These are phyloP conservation scores for Holacanthus passer DNA, from an alignment of 2,113 vertebrate genomes.

Conservation along the genomic window DNA sequence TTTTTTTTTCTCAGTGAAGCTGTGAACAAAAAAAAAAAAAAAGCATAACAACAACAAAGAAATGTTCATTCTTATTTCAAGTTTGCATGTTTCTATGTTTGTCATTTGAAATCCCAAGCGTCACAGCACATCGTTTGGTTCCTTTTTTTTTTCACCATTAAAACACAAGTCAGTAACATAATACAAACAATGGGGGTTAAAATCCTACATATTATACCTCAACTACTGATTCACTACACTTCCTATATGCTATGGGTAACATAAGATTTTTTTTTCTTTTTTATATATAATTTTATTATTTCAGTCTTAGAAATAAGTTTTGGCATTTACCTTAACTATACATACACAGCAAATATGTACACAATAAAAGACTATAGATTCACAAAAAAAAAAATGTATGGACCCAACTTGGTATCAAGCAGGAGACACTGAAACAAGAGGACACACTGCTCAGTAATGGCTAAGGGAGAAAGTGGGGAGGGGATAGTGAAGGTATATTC, in stretches of 20 bases:
- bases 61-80: slow-evolving; percentile 68
- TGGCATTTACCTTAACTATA: slow-evolving; percentile 69
- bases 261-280: slow-evolving; percentile 26
- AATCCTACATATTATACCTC: slow-evolving; percentile 63
- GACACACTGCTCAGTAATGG: slow-evolving; percentile 17
- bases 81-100: slow-evolving; percentile 60
- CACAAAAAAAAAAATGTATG: slow-evolving; percentile 31
- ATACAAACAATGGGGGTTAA: slow-evolving; percentile 61
- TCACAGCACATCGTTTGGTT: slow-evolving; percentile 73
- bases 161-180: slow-evolving; percentile 66
- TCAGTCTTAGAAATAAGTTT: slow-evolving; percentile 43
- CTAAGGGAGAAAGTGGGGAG: background rate
- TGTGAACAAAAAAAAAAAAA: slow-evolving; percentile 36
- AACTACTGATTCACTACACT: slow-evolving; percentile 61
- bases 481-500: slow-evolving; percentile 22
- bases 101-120: slow-evolving; percentile 64
- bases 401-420: slow-evolving; percentile 24
- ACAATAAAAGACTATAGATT: slow-evolving; percentile 68
- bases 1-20: slow-evolving; percentile 45
- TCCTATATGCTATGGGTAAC: slow-evolving; percentile 72
- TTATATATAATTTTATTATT: slow-evolving; percentile 39
- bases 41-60: slow-evolving; percentile 30
- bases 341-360: slow-evolving; percentile 81
- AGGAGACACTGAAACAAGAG: slow-evolving; percentile 8
- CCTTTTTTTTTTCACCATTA: slow-evolving; percentile 56